A percentile compares a stretch with the other conserved stretches of the same genome.
Evolutionary conservation across 2,888 invertebrate species (phyloP).

Genomic region (Hedychridium roseum): DNA sequence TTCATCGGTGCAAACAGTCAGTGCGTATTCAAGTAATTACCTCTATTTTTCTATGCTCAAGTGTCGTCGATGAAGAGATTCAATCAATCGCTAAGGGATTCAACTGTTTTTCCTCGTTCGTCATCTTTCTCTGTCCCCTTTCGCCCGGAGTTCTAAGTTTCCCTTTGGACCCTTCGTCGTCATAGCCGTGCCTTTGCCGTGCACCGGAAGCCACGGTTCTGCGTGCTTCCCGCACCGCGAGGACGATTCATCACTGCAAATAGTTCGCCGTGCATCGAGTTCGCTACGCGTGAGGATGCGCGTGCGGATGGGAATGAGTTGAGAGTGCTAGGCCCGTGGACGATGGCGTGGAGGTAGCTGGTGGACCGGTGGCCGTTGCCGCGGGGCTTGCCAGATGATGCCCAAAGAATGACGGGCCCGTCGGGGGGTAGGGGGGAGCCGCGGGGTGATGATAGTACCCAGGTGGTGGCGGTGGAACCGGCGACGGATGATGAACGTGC

Average conservation of each 20-base stretch:
- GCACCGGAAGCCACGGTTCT: no score
- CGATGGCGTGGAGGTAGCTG: constrained; percentile 48
- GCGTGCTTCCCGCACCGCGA: no score
- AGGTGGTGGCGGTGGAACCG: constrained; percentile 56
- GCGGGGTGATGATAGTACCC: constrained; percentile 59
- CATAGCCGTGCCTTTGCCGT: no score
- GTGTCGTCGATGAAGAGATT: no score
- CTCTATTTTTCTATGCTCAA: no score
- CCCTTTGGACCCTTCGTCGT: no score
- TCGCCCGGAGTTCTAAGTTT: no score
- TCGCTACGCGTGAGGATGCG: constrained; percentile 62
- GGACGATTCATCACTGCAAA: no score
- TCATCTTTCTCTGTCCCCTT: neutral
- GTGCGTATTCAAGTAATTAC: no score
- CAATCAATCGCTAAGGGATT: neutral
- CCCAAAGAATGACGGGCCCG: constrained; percentile 59
- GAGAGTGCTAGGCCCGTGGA: constrained; percentile 48
- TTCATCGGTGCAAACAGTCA: no score
- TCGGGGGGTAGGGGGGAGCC: constrained; percentile 51
- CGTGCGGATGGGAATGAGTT: constrained; percentile 53
- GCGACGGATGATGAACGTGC: constrained; percentile 53
- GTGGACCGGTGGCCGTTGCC: constrained; percentile 41
- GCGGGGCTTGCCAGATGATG: constrained; percentile 53
- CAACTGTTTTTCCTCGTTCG: neutral
- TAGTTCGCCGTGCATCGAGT: no score